phyloP scores from a whole-genome alignment of 2,797 vertebrate genomes.

The Mus spretus region DNA sequence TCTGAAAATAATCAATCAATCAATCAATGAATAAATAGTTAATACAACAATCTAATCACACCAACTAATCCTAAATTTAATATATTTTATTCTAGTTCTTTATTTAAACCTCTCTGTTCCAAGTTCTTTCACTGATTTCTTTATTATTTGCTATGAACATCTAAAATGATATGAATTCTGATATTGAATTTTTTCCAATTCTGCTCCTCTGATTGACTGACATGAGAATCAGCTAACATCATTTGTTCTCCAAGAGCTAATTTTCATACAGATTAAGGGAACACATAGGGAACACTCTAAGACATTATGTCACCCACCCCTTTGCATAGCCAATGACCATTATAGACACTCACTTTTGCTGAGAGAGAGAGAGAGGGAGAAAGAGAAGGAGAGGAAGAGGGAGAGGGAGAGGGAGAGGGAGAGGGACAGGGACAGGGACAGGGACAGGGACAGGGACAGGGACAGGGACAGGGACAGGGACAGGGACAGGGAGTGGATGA shows the following conservation, averaged over 20 bases:
- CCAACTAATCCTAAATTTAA: not conserved
- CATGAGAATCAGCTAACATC: not conserved
- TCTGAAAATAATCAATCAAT: not conserved
- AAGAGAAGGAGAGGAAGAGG: too few species aligned
- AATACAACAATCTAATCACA: not conserved
- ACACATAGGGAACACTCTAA: too few species aligned
- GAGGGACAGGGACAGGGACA: not conserved
- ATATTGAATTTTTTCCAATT: not conserved
- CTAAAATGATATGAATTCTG: not conserved
- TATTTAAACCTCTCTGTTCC: constrained; percentile 8
- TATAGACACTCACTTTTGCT: not conserved
- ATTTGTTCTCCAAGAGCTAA: not conserved
- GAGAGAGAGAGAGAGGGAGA: not conserved
- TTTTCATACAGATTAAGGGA: rapidly evolving
- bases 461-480: not conserved
- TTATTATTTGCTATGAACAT: not conserved
- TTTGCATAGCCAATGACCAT: not conserved
- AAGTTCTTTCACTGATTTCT: not conserved
- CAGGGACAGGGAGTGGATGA: not conserved
- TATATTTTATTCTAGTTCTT: constrained; percentile 5
- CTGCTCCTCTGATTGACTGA: not conserved
- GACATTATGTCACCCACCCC: too few species aligned
- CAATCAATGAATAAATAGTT: not conserved
- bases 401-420: not conserved
- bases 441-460: too few species aligned